Conservation (phyloP, 2,797 vertebrate species). For the Eulemur mongoz region DNA sequence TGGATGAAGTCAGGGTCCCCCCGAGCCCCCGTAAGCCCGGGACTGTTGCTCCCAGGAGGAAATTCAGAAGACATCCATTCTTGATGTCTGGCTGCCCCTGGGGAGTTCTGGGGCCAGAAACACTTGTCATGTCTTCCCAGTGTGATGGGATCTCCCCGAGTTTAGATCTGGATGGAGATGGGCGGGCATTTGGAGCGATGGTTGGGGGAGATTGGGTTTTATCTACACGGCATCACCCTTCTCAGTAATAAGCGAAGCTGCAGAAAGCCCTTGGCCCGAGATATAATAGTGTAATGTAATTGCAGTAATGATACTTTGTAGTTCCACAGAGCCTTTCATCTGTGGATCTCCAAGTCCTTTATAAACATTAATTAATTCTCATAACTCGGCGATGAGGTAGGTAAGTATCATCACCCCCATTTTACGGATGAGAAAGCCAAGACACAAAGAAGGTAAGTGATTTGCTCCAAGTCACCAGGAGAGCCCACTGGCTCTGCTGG, state of each 20-base stretch:
- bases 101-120: constrained; percentile 39
- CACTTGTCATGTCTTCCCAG: constrained; percentile 62
- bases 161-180: constrained; percentile 50
- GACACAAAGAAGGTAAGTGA: neutral
- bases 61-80: neutral
- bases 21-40: neutral
- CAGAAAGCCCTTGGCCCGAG: constrained; percentile 73
- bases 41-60: neutral
- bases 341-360: constrained; percentile 74
- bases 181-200: constrained; percentile 43
- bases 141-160: constrained; percentile 58
- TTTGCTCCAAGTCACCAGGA: constrained; percentile 3
- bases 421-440: constrained; percentile 20
- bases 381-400: constrained; percentile 78
- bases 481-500: neutral
- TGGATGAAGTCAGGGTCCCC: neutral
- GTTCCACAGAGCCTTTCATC: constrained; percentile 70
- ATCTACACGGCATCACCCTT: constrained; percentile 72
- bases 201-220: constrained; percentile 66
- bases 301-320: constrained; percentile 68
- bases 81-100: neutral
- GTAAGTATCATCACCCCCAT: constrained; percentile 71
- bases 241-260: constrained; percentile 76
- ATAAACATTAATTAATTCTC: constrained; percentile 78
- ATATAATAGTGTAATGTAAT: constrained; percentile 75